Base-by-base conservation (phyloP, 1,140 invertebrate species). In the Dendrolimus kikuchii region DNA sequence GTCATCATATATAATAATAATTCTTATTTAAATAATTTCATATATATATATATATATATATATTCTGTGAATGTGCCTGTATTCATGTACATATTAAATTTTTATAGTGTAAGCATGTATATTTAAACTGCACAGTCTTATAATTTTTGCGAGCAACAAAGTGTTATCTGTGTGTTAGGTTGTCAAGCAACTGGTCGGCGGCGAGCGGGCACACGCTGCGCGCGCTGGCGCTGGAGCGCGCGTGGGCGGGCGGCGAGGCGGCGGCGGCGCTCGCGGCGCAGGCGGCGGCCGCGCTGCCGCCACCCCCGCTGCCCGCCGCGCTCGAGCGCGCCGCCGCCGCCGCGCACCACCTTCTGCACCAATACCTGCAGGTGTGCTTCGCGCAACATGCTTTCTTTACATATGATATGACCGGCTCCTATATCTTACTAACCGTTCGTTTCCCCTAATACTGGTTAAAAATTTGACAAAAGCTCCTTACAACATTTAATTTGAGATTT, bases 321-420 rank as follows among this genome's bases (percentile, higher is more conserved):
- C 64, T 76, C n/a, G 74, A 81, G 65, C 70, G 78, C 36, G 80
- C 80, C 57, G 78, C 81, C 56, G 72, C 74, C 59, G 77, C 75
- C 51, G 78, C 77, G 53, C 81, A 84, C 54, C 81, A 79, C 40
- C 56, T 80, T 49, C 69, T 84, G 69, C 81, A 84, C 51, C 81
- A 84, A 68, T 84, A 84, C 54, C 60, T 84, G 53, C 81, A 84
- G 78, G 81, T 81, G 41, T 5, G 7, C 39, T 2, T 5, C 46
- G 40, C 6, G 41, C 23, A 2, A 37, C 36, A 37, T 2, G 10
- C 46, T 23, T n/a, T n/a, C n/a, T n/a, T n/a, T n/a, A n/a, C n/a
- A n/a, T n/a, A n/a, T n/a, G 46, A 7, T 23, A 23, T 23, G 23
- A 3, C 23, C 23, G 23, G 23, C 23, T 23, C 23, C 23, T 23